These are phyloP conservation scores for Podarcis lilfordi DNA, from an alignment of 2,797 vertebrate species.

Conservation along the genomic window DNA sequence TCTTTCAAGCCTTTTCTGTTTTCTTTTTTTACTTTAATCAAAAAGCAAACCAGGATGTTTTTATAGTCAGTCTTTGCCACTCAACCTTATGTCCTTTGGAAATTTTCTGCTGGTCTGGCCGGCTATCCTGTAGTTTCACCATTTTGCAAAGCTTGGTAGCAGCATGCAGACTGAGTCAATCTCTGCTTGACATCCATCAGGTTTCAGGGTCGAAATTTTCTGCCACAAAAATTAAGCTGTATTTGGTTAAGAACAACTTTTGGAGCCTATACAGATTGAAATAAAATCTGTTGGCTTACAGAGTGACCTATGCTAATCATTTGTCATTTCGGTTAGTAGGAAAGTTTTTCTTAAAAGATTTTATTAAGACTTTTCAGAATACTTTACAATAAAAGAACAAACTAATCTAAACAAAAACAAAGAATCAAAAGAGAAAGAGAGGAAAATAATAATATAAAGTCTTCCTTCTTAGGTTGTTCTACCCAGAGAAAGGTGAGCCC, in stretches of 20 bases:
- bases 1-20: neutral
- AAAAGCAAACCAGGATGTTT: neutral
- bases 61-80: neutral
- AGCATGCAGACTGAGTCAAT: neutral
- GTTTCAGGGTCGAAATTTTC: neutral
- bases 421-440: too few relatives aligned
- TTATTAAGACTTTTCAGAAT: too few relatives aligned
- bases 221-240: neutral
- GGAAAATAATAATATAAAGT: too few relatives aligned
- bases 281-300: neutral
- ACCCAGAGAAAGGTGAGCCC: too few relatives aligned
- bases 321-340: neutral
- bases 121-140: neutral
- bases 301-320: neutral
- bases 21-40: neutral
- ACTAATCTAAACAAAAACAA: too few relatives aligned
- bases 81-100: neutral
- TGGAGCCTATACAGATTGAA: neutral
- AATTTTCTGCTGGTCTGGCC: neutral
- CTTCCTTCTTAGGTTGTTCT: too few relatives aligned
- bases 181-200: neutral
- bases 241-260: neutral
- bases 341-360: neutral
- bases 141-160: neutral
- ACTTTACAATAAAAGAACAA: too few relatives aligned